Evolutionary conservation across 2,888 invertebrate species (phyloP), one percentile per base, ranked within the genome.

Genomic region (Amorpha juglandis): DNA sequence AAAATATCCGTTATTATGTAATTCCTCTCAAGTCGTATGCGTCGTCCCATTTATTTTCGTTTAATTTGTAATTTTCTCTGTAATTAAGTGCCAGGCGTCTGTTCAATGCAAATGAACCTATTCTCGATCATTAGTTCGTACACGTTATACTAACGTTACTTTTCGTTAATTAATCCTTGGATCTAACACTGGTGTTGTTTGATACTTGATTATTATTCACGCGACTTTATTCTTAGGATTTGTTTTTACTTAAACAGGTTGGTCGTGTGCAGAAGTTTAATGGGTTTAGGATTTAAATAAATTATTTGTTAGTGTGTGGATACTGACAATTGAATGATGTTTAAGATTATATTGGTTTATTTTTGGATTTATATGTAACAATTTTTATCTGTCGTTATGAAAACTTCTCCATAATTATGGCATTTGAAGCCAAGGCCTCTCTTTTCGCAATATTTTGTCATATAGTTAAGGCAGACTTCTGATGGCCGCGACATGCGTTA

Each of bases 41-140:
- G 70, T 71, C 74, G 78, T 78, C 77, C 81, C 80, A 88, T 88
- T 78, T 78, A 76, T 89, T 89, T 89, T 89, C 86, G 80, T 88
- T 90, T 88, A 90, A 91, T 92, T 92, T 91, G 91, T 92, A 89
- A 89, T 91, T 91, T 91, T 87, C 90, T 78, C 88, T 87, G 91
- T 92, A 91, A 92, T 92, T 91, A 92, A 92, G 90, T 88, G 80
- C 84, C n/a, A 83, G 64, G 80, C 73, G 76, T 83, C 86, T 92
- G 92, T 93, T 92, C 83, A 83, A 92, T 93, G 93, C 91, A 92
- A 92, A 93, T 93, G 91, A 92, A 88, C 78, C 84, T 86, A 89
- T 89, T 89, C 89, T 78, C 87, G 89, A 92, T 92, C 92, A 92
- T 92, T 92, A 93, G 92, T 87, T 84, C 70, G 83, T 85, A 90